Conservation (phyloP, 2,888 invertebrate genomes). For the Lithophane semibrunnea region DNA sequence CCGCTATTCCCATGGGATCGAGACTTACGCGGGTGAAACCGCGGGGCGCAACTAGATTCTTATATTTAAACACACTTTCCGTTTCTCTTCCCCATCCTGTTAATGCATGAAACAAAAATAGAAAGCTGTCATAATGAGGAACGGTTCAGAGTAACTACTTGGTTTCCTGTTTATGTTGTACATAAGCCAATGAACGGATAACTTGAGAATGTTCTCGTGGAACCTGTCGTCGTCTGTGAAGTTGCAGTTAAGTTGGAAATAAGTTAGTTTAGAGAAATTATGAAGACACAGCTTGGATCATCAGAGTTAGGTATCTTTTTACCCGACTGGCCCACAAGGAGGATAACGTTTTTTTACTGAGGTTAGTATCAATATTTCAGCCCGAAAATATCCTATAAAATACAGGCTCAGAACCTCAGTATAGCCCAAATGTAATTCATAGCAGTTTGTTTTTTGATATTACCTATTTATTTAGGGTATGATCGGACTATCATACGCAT, state of each 20-base stretch:
- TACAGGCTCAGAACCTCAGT: neutral
- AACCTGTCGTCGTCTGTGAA: conserved; percentile 32
- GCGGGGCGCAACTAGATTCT: neutral
- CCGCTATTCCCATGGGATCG: too few relatives aligned
- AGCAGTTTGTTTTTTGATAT: too few relatives aligned
- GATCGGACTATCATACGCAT: too few relatives aligned
- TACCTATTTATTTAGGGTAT: too few relatives aligned
- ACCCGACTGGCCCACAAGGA: too few relatives aligned
- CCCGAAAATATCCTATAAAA: neutral
- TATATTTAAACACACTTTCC: neutral
- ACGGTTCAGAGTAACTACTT: conserved; percentile 29
- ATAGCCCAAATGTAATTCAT: too few relatives aligned
- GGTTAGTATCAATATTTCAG: neutral
- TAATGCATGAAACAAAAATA: conserved; percentile 26
- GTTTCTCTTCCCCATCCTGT: neutral
- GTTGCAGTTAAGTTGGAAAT: conserved; percentile 22
- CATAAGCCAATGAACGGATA: conserved; percentile 57
- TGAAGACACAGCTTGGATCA: neutral
- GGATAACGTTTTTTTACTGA: too few relatives aligned
- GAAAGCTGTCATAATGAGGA: conserved; percentile 51
- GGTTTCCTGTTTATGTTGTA: conserved; percentile 57
- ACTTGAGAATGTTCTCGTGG: conserved; percentile 38
- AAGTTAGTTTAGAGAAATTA: conserved; percentile 19
- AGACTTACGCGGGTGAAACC: too few relatives aligned
- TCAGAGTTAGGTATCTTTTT: neutral